These are phyloP conservation scores for Ophioderma brevispina DNA, from an alignment of 35 echinoderm and acorn worm species.

Conservation along the genomic window DNA sequence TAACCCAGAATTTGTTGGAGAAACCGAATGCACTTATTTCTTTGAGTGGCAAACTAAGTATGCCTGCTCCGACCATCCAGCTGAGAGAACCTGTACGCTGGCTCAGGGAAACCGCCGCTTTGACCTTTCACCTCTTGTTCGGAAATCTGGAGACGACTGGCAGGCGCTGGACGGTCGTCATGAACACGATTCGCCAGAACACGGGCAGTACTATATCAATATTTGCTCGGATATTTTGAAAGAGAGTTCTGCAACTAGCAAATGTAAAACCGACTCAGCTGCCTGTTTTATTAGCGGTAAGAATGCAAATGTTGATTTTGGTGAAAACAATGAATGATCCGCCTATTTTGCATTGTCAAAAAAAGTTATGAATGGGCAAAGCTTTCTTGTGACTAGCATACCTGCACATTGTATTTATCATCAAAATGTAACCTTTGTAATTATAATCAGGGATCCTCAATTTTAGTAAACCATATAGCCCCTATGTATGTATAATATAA, in stretches of 20 bases:
- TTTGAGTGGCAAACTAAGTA: conserved; percentile 92
- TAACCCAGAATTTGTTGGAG: conserved; percentile 66
- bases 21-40: conserved; percentile 92
- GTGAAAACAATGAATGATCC: too few species aligned
- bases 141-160: conserved; percentile 76
- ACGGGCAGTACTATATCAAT: conserved; percentile 81
- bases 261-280: conserved; percentile 57
- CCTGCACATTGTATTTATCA: too few species aligned
- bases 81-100: conserved; percentile 60
- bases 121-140: conserved; percentile 80
- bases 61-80: conserved; percentile 72
- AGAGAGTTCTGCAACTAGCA: conserved; percentile 16
- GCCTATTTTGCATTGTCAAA: too few species aligned
- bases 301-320: neutral
- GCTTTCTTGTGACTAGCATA: too few species aligned
- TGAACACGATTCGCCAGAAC: neutral
- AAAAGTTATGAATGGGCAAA: too few species aligned
- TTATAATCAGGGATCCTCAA: too few species aligned
- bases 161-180: conserved; percentile 68
- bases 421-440: too few species aligned
- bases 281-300: conserved; percentile 72
- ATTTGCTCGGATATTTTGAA: conserved; percentile 73
- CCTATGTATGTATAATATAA: too few species aligned
- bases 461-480: too few species aligned
- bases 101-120: conserved; percentile 35